A percentile compares a stretch with the other conserved stretches of the same genome.
phyloP scores from a whole-genome alignment of 1,140 invertebrate genomes.

The Bombus affinis region DNA sequence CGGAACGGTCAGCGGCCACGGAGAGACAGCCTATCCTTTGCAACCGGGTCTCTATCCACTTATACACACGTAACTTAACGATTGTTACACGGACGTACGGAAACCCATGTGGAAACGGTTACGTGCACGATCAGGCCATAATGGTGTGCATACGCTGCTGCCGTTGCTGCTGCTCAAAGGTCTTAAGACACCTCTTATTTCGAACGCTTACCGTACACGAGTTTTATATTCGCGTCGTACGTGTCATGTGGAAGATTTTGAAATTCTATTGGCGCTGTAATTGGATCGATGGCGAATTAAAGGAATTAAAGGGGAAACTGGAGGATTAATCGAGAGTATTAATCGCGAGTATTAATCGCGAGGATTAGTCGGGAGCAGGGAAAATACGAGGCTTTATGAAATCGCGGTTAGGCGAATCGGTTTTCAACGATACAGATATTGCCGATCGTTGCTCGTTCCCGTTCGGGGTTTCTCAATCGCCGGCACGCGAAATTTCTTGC shows the following conservation, averaged over 20 bases:
- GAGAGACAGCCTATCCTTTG: constrained; percentile 48
- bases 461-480: constrained; percentile 26
- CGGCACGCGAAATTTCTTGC: constrained; percentile 43
- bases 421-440: constrained; percentile 40
- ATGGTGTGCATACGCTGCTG: background rate
- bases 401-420: constrained; percentile 16
- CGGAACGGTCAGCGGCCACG: constrained; percentile 48
- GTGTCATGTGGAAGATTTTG: no score
- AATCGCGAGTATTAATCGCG: background rate
- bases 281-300: no score
- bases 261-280: no score
- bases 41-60: constrained; percentile 10
- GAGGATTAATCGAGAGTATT: constrained; percentile 16
- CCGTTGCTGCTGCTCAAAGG: background rate
- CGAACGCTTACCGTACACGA: no score
- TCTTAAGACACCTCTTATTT: background rate
- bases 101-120: background rate
- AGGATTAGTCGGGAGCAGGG: background rate
- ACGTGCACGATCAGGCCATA: background rate
- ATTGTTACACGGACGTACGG: constrained; percentile 13
- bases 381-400: constrained; percentile 21
- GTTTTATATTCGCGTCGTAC: no score
- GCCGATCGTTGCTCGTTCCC: constrained; percentile 9
- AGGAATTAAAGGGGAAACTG: no score
- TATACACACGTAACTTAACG: constrained; percentile 19